phyloP scores from a whole-genome alignment of 1,140 invertebrate species.

The Scaptomyza hsui region DNA sequence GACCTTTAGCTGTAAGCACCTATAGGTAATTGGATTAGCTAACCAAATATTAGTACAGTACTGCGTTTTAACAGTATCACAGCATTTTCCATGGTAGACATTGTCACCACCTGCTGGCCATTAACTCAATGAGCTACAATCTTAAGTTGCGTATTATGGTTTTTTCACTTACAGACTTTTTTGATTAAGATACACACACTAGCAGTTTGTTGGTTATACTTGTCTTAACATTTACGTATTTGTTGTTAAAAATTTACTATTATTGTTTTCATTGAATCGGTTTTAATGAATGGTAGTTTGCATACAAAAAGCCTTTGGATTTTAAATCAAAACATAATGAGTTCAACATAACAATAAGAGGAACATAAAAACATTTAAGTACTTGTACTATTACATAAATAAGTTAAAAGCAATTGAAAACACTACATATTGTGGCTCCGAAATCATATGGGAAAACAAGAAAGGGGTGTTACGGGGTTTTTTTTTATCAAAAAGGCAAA shows the following conservation, averaged over 20 bases:
- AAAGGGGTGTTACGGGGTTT: conserved; percentile 54
- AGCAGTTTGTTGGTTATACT: conserved; percentile 50
- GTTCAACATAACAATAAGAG: conserved; percentile 34
- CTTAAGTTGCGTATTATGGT: conserved; percentile 39
- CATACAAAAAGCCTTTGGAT: conserved; percentile 83
- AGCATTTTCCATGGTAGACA: conserved; percentile 29
- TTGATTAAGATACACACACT: conserved; percentile 83
- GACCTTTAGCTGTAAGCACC: conserved; percentile 60
- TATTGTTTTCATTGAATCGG: conserved; percentile 67
- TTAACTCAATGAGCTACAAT: conserved; percentile 63
- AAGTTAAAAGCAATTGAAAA: conserved; percentile 36
- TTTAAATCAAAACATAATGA: conserved; percentile 55
- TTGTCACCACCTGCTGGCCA: conserved; percentile 61
- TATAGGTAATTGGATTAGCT: conserved; percentile 70
- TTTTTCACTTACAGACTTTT: conserved; percentile 74
- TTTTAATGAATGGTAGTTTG: conserved; percentile 73
- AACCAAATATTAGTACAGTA: conserved; percentile 41
- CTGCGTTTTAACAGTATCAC: conserved; percentile 30
- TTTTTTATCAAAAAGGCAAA: conserved; percentile 70
- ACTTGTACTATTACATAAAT: conserved; percentile 33
- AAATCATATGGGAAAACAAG: conserved; percentile 50
- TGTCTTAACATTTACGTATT: conserved; percentile 39
- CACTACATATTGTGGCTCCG: conserved; percentile 65
- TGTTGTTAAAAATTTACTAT: conserved; percentile 54
- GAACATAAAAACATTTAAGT: conserved; percentile 20